Conservation (phyloP, 2,797 vertebrate species). For the Sardinella longiceps region DNA sequence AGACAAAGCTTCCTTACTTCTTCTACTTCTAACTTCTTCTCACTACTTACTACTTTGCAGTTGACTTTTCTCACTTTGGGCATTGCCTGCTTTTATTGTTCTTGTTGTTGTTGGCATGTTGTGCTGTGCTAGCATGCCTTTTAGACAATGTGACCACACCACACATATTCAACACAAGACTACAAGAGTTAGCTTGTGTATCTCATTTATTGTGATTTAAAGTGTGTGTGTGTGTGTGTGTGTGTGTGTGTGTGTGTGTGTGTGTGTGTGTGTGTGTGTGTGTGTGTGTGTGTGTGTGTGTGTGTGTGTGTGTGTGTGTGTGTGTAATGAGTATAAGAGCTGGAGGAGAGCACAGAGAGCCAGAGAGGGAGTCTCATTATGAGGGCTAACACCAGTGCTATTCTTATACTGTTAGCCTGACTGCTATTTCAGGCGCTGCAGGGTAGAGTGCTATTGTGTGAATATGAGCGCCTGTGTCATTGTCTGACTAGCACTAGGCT, state of each 20-base stretch:
- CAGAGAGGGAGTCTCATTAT: not conserved
- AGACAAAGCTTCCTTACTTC: not conserved
- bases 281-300: slow-evolving; percentile 29
- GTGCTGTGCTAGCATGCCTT: not conserved
- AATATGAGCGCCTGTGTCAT: slow-evolving; percentile 3
- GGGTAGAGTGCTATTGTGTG: slow-evolving; percentile 4
- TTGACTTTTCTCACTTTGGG: not conserved
- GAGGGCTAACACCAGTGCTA: slow-evolving; percentile 19
- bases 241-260: slow-evolving; percentile 31
- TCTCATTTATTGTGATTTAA: not conserved
- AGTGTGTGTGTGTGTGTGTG: slow-evolving; percentile 40
- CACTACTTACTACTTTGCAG: not conserved
- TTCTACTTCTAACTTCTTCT: not conserved
- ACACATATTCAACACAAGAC: not conserved
- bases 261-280: slow-evolving; percentile 29
- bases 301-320: slow-evolving; percentile 22
- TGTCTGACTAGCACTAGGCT: slow-evolving; percentile 11
- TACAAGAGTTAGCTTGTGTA: not conserved
- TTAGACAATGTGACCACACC: not conserved
- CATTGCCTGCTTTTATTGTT: not conserved
- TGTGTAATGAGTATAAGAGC: not conserved
- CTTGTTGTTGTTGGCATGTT: not conserved
- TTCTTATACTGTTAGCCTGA: not conserved
- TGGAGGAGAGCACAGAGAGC: not conserved
- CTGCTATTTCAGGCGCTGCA: slow-evolving; percentile 16